Evolutionary conservation across 2,888 invertebrate species (phyloP).

Genomic region (Lycocerus yunnanus): DNA sequence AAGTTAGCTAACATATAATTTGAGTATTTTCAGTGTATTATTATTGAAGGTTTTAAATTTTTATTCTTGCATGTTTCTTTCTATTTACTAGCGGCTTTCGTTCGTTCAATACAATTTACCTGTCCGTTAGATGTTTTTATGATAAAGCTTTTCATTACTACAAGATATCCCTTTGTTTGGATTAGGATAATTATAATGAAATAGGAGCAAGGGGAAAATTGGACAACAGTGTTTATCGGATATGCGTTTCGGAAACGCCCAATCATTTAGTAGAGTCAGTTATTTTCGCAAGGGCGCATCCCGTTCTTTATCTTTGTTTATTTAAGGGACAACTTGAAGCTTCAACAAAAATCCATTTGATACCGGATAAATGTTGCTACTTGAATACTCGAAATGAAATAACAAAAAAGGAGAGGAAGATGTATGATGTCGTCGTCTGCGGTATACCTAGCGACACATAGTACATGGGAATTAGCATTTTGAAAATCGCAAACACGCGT

Average conservation of each 20-base stretch:
- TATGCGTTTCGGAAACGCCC: conserved; percentile 37
- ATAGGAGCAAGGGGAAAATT: conserved; percentile 31
- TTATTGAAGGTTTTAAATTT: neutral
- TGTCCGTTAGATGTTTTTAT: conserved; percentile 7
- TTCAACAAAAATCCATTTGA: conserved; percentile 28
- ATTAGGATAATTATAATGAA: conserved; percentile 36
- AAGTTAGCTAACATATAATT: neutral
- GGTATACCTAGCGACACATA: too few species aligned
- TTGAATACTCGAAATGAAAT: conserved; percentile 27
- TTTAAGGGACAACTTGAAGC: conserved; percentile 31
- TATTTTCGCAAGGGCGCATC: conserved; percentile 26
- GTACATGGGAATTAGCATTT: conserved; percentile 14
- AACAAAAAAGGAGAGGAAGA: conserved; percentile 7
- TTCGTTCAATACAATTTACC: neutral
- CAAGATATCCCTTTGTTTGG: conserved; percentile 27
- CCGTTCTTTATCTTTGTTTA: conserved; percentile 27
- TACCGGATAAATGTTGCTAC: conserved; percentile 33
- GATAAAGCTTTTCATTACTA: conserved; percentile 17
- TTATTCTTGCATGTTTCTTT: neutral
- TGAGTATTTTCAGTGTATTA: neutral
- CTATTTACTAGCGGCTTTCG: neutral
- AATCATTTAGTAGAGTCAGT: conserved; percentile 34
- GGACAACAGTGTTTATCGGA: conserved; percentile 38
- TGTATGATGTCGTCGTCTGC: conserved; percentile 9
- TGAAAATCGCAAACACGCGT: conserved; percentile 7